Evolutionary conservation across 2,113 vertebrate species (phyloP).

Genomic region (mouse (Mus musculus)): DNA sequence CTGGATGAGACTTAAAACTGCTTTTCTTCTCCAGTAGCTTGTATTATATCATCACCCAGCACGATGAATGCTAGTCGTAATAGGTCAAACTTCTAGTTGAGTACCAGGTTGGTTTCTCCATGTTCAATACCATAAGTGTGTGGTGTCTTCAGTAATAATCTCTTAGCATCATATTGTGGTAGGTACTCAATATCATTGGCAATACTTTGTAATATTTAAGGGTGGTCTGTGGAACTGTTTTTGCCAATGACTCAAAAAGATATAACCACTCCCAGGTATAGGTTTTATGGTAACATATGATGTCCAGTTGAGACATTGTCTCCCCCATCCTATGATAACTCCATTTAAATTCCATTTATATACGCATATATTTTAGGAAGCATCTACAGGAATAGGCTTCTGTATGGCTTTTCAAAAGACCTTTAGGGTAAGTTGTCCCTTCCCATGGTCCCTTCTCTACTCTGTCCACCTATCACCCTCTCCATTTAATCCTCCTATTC

Average conservation of each 20-base stretch:
- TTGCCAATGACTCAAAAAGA: neutral
- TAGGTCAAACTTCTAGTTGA: neutral
- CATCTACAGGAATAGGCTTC: neutral
- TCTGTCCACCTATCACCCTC: neutral
- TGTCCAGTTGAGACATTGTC: neutral
- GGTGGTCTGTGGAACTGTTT: neutral
- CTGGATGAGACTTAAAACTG: neutral
- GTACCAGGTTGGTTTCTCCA: neutral
- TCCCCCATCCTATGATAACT: neutral
- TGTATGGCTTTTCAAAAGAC: neutral
- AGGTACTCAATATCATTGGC: neutral
- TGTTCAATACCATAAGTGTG: neutral
- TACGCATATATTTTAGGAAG: neutral
- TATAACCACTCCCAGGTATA: neutral
- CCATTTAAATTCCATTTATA: neutral
- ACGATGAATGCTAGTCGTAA: neutral
- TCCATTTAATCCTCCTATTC: neutral
- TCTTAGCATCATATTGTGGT: neutral
- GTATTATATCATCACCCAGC: neutral
- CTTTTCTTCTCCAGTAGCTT: neutral
- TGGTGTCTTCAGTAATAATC: neutral
- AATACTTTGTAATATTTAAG: neutral
- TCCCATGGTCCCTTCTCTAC: neutral
- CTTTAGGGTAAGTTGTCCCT: neutral
- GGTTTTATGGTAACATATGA: neutral